Conservation (phyloP, 2,797 vertebrate species). For the Pseudotriccus pelzelni region DNA sequence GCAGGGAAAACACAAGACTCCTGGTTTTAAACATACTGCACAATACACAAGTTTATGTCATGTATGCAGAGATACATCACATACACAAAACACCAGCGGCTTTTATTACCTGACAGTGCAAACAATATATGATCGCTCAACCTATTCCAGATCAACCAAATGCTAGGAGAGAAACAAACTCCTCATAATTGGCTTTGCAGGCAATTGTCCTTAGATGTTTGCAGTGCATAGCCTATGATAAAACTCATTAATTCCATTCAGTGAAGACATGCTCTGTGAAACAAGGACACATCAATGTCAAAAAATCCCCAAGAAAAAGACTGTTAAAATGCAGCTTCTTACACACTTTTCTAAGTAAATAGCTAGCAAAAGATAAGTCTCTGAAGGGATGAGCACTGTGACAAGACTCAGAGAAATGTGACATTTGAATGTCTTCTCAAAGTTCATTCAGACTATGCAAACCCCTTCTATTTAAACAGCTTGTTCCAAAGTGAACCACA, state of each 20-base stretch:
- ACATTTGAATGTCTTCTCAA: background rate
- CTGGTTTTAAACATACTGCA: accelerated
- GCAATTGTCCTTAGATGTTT: background rate
- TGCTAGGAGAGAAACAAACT: background rate
- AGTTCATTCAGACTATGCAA: background rate
- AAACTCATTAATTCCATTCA: background rate
- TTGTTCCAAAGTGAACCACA: background rate
- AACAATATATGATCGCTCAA: background rate
- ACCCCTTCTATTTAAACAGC: background rate
- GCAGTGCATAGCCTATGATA: background rate
- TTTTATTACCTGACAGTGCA: background rate
- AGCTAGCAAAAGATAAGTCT: background rate
- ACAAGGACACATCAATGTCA: background rate
- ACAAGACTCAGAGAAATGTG: background rate
- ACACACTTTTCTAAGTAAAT: background rate
- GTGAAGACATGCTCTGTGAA: background rate
- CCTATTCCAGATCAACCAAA: background rate
- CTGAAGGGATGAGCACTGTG: background rate
- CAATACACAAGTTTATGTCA: accelerated
- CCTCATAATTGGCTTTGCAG: background rate
- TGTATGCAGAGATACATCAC: accelerated
- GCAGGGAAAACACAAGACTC: background rate
- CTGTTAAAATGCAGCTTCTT: background rate
- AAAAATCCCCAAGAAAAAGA: background rate
- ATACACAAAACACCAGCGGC: background rate